These are phyloP conservation scores for Panagrolaimus sp. DNA, from an alignment of 1,140 invertebrate species.

Conservation along the genomic window DNA sequence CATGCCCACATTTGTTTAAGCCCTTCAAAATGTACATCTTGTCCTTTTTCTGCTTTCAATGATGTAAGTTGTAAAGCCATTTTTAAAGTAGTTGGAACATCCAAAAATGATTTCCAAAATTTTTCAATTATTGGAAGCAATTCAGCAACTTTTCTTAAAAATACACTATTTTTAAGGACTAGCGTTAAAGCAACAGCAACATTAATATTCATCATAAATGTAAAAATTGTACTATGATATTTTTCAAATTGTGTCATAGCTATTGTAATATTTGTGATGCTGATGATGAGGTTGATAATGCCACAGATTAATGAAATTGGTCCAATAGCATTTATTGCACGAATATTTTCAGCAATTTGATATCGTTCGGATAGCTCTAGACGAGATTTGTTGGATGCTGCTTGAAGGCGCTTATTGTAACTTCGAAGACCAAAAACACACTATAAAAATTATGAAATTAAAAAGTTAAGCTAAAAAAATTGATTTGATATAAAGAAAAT, in stretches of 20 bases:
- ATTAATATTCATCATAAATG: neutral
- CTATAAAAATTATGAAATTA: neutral
- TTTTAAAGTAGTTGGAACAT: too few relatives aligned
- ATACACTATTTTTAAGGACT: neutral
- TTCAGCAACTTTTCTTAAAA: neutral
- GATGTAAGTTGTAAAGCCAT: too few relatives aligned
- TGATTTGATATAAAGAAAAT: too few relatives aligned
- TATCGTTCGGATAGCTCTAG: neutral
- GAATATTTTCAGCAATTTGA: neutral
- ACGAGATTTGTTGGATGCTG: neutral
- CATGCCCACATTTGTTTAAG: too few relatives aligned
- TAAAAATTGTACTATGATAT: neutral
- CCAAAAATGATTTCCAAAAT: too few relatives aligned
- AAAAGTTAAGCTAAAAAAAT: too few relatives aligned
- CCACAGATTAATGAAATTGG: neutral
- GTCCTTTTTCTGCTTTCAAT: too few relatives aligned
- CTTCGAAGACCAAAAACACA: neutral
- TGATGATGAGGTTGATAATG: neutral
- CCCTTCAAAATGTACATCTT: too few relatives aligned
- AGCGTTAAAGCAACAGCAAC: neutral
- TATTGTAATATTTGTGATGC: neutral
- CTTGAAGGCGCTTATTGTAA: neutral
- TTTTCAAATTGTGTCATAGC: neutral
- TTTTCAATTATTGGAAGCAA: neutral
- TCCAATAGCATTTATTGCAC: neutral